Evolutionary conservation across 92 coral and sea anemone genomes (phyloP), one percentile per base, ranked within the genome.

Genomic region (Siderastrea siderea): DNA sequence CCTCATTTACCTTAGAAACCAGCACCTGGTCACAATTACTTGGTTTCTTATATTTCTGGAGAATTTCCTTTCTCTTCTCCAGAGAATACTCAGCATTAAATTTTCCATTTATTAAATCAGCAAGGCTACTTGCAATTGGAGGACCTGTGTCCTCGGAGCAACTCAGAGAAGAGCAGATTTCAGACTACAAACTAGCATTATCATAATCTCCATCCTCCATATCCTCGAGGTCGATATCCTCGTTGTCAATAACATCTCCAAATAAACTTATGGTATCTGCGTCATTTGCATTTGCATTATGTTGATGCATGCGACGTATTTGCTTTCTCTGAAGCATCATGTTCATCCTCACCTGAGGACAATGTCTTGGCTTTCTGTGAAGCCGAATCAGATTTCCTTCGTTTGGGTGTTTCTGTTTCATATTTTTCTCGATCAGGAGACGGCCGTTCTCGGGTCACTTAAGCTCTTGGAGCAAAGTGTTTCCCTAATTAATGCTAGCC

Each of bases 351-450:
- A 47, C 38, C 70, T 65, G 70, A 65, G 47, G 70, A 65, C 47
- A 65, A 5, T 65, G 70, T 26, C 46, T 57, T 75, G 47, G 66
- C 80, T 75, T 75, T 75, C 80, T 75, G 50, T 74, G 79, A 74
- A 74, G 79, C 66, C 79, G 61, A 17, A 11, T 3, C 10, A 52
- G 65, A 26, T 74, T 74, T 74, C 65, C 78, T 74, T 74, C 63
- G 63, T 52, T 74, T 74, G n/a, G 79, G 2, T 47, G 57, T 9
- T 48, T 14, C 43, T 11, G 17, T 49, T 15, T 48, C 60, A 72
- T 53, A n/a, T n/a, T n/a, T n/a, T n/a, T n/a, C n/a, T n/a, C n/a
- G n/a, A n/a, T n/a, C 48, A 74, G 79, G 64, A 19, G 79, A 74
- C 54, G 50, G 54, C 63, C 64, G 64, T 74, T 74, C 26, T 9